Conservation (phyloP, 2,113 vertebrate genomes). For the Mohoua ochrocephala region DNA sequence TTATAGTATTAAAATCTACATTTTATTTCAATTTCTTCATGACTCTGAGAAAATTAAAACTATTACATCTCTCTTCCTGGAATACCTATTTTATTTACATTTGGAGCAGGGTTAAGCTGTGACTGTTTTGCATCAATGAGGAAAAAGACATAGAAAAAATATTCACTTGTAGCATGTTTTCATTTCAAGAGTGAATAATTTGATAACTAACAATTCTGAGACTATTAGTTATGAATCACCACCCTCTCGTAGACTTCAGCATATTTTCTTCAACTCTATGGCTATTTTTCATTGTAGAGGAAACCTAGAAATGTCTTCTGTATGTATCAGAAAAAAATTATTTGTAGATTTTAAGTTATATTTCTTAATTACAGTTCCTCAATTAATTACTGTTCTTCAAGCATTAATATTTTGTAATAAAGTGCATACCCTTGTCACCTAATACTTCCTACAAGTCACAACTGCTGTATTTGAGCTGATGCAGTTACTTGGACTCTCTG, state of each 20-base stretch:
- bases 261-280: background rate
- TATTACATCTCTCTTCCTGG: background rate
- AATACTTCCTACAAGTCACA: background rate
- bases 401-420: background rate
- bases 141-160: background rate
- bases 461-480: background rate
- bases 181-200: background rate
- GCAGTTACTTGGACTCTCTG: background rate
- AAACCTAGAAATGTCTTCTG: background rate
- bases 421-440: background rate
- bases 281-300: background rate
- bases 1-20: background rate
- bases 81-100: background rate
- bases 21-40: background rate
- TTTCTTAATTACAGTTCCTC: background rate
- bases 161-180: background rate
- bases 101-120: background rate
- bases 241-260: background rate
- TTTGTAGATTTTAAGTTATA: background rate
- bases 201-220: background rate
- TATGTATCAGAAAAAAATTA: background rate
- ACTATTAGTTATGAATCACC: background rate
- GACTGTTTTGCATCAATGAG: background rate
- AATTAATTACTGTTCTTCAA: background rate
- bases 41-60: background rate